Base-by-base conservation (phyloP, 2,888 invertebrate species). In the Theodoxus fluviatilis region DNA sequence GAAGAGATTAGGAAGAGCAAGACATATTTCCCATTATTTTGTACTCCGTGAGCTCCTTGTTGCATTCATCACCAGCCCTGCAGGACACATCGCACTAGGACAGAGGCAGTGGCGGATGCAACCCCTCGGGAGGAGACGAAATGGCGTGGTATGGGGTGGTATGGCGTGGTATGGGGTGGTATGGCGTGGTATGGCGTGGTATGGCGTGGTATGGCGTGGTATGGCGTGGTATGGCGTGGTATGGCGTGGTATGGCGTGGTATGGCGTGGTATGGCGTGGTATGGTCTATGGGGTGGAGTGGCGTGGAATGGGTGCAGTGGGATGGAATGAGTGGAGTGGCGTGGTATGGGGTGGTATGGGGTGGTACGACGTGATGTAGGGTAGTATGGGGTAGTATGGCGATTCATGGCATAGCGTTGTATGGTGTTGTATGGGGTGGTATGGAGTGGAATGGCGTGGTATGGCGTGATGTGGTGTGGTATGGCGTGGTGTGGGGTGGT, bases 211-310 rank as follows among this genome's bases (percentile, higher is more conserved):
- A 35, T 63, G 63, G 37, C 4, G 37, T 7, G 37, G 37, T 6
- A 9, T 63, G 63, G 63, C 37, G 37, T 35, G 37, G 37, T 63
- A 63, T 35, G 37, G 63, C 37, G 37, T 22, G n/a, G 63, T 63
- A n/a, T 63, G 37, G 63, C 37, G n/a, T 22, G 63, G 63, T 63
- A n/a, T 35, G 63, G 63, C 37, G 37, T 63, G 37, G 63, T 63
- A 63, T 35, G 63, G 37, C 37, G 37, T 35, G 63, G 63, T 63
- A 63, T 63, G 35, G 38, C n/a, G n/a, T 63, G 63, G 37, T 63
- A 63, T 63, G 63, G 63, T 63, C 63, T 63, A 38, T 63, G 38
- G 63, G 1, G n/a, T 35, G 37, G 38, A 12, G 38, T 4, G 63
- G 37, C 2, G n/a, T 18, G 37, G 63, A 18, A 63, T 35, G n/a